Percentiles rank a stretch among this genome's conserved stretches.
Conservation (phyloP, 2,888 invertebrate genomes). For the Pristionchus mayeri region DNA sequence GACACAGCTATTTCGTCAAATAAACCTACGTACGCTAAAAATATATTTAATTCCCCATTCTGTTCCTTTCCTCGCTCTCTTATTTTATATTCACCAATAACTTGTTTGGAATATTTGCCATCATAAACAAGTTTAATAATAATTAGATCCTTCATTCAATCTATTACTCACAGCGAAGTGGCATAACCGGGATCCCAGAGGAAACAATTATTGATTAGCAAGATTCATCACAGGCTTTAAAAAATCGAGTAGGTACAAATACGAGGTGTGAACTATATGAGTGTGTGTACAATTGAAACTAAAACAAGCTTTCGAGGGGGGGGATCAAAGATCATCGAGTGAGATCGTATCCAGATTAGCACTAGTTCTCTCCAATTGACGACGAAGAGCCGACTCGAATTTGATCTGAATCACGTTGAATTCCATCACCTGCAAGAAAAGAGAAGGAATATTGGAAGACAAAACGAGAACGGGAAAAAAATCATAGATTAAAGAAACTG, state of each 20-base stretch:
- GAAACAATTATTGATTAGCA: background rate
- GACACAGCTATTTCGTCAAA: too few species aligned
- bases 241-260: constrained; percentile 11
- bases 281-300: background rate
- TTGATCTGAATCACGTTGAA: constrained; percentile 40
- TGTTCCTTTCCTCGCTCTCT: too few species aligned
- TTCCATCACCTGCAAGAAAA: constrained; percentile 41
- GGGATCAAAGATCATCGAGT: constrained; percentile 38
- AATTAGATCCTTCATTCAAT: too few species aligned
- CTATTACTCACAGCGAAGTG: background rate
- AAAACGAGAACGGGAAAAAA: too few species aligned
- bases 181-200: background rate
- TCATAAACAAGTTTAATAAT: too few species aligned
- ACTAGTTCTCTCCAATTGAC: background rate
- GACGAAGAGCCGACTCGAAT: constrained; percentile 13
- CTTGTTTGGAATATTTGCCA: too few species aligned
- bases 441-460: background rate
- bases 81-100: too few species aligned
- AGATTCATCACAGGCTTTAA: background rate
- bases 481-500: background rate
- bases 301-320: background rate
- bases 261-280: background rate
- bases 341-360: constrained; percentile 36
- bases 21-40: too few species aligned
- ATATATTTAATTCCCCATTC: too few species aligned